Evolutionary conservation across 2,113 vertebrate genomes (phyloP), one percentile per base, ranked within the genome.

Genomic region (Aplodontia rufa): DNA sequence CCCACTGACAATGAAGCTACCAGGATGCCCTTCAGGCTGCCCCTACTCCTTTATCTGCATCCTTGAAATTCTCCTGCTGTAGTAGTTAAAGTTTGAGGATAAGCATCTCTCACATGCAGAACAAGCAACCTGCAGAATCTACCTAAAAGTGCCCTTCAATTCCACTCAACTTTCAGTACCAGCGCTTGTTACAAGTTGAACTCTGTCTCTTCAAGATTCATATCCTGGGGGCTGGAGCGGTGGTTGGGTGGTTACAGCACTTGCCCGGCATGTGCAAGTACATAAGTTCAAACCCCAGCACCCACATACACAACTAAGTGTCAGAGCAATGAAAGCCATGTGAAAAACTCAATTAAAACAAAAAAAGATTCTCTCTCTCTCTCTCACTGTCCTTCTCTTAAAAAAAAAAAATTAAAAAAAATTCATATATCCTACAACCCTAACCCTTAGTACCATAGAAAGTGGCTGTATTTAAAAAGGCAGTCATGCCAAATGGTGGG

Each of bases 21-120:
- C 49, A 10, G 0, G 20, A 10, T 1, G 26, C 12, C 3, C 5
- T 0, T 19, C 8, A 20, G 13, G 28, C 19, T 60, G 51, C 5
- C 71, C 40, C 37, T 4, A 0, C 11, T 45, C 5, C 20, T 49
- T 28, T 60, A 81, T n/a, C 0, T 20, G 6, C 3, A 9, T 60
- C 22, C 45, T 24, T 0, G 0, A 5, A 19, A 45, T 35, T 35
- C 45, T 85, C 14, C 55, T 24, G 10, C 19, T 5, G 3, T 13
- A 22, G n/a, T n/a, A 28, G 20, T 37, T 47, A 40, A 4, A 19
- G 19, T 26, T 42, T 62, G 42, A 19, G 68, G 13, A 42, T 32
- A 5, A 42, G 40, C 45, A 76, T 75, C 12, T 32, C 40, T 62
- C 14, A n/a, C 6, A 32, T 11, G 20, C 35, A 51, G 68, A 81